phyloP scores from a whole-genome alignment of 2,113 vertebrate species.

The Balaeniceps rex region DNA sequence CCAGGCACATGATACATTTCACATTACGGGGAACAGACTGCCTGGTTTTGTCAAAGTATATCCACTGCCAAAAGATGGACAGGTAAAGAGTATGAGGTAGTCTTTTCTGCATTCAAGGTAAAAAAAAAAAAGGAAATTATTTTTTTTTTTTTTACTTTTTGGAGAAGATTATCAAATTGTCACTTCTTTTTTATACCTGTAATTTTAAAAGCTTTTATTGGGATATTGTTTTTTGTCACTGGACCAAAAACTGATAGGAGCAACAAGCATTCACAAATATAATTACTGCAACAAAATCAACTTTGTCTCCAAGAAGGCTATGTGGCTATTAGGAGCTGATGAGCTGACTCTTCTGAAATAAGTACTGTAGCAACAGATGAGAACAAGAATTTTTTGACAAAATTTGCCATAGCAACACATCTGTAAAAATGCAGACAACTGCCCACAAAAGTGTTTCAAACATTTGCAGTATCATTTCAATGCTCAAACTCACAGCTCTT shows the following conservation, averaged over 20 bases:
- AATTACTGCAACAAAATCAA: neutral
- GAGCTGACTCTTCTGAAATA: neutral
- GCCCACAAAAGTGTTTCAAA: neutral
- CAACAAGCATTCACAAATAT: neutral
- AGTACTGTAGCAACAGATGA: neutral
- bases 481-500: neutral
- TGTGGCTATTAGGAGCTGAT: neutral
- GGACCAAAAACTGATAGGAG: neutral
- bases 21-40: neutral
- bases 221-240: neutral
- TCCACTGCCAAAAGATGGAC: neutral
- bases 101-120: neutral
- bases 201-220: neutral
- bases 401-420: neutral
- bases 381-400: neutral
- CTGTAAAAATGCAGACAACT: neutral
- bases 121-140: neutral
- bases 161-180: neutral
- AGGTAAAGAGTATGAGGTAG: neutral
- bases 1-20: neutral
- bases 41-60: neutral
- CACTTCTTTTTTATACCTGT: neutral
- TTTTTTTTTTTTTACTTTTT: neutral
- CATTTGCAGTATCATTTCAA: neutral
- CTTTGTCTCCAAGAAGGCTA: neutral